Evolutionary conservation across 2,888 invertebrate genomes (phyloP), one percentile per base, ranked within the genome.

Genomic region (Dermolepida albohirtum): DNA sequence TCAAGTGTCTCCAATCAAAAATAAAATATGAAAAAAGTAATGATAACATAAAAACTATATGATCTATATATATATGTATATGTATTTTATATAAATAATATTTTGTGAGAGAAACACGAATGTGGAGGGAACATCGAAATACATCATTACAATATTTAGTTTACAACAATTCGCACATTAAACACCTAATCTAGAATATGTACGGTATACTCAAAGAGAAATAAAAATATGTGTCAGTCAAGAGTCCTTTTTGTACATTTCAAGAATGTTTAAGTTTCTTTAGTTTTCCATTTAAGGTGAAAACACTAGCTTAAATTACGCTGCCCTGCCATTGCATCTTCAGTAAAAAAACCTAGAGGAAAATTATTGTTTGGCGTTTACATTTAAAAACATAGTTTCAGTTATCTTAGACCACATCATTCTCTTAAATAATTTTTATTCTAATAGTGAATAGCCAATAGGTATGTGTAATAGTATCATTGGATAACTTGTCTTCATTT

Each of bases 181-280:
- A n/a, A 17, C 40, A 41, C 5, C 40, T 50, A 50, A 16, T 41
- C 40, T 41, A 55, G 11, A 49, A 65, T 43, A 50, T 34, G 27
- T 50, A 51, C 14, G 52, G 22, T n/a, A 43, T 29, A 49, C 39
- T 16, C 34, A 57, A 54, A 57, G 44, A 49, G 11, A 47, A 62
- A 39, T 57, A 47, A 10, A 49, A 12, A 62, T 5, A 16, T 55
- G 7, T 59, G 57, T 66, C 66, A 66, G 66, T 66, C 66, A 57
- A 50, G n/a, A 50, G 59, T 66, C 66, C 44, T 54, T 66, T n/a
- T 66, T 66, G 66, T 66, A 66, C 66, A 66, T 52, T 54, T 64
- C 54, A 40, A 64, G 41, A 64, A 52, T 64, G 64, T 14, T 57
- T 41, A 29, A 16, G 10, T 54, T 44, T 34, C 12, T 17, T 22